Conservation (phyloP, 2,888 invertebrate species). For the Oscheius sp. region DNA sequence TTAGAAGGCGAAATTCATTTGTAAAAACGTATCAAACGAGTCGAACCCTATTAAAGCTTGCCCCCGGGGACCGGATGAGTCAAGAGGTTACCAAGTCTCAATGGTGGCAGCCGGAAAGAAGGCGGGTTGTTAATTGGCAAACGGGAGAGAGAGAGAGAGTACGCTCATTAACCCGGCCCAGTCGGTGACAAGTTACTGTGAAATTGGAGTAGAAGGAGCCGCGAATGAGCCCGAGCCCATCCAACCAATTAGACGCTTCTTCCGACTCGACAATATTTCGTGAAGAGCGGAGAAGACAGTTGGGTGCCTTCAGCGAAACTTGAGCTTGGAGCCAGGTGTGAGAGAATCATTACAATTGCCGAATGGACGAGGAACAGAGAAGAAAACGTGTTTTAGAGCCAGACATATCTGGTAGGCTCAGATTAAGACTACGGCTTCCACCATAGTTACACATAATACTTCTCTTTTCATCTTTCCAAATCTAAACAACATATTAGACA, state of each 20-base stretch:
- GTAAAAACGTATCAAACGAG: not conserved
- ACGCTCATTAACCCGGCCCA: slow-evolving; percentile 35
- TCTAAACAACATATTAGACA: too few relatives aligned
- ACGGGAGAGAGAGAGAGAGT: slow-evolving; percentile 14
- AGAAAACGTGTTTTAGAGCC: not conserved
- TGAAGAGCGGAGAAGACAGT: not conserved
- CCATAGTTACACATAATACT: too few relatives aligned
- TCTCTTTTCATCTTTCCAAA: too few relatives aligned
- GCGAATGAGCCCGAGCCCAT: slow-evolving; percentile 25
- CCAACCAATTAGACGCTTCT: slow-evolving; percentile 26
- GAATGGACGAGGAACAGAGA: not conserved
- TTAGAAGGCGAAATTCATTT: not conserved
- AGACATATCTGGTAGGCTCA: slow-evolving; percentile 18
- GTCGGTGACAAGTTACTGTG: slow-evolving; percentile 38
- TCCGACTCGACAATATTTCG: not conserved
- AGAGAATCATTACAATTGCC: slow-evolving; percentile 1
- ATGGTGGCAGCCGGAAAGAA: slow-evolving; percentile 21
- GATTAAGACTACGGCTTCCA: slow-evolving; percentile 23
- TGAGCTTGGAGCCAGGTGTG: not conserved
- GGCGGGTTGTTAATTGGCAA: slow-evolving; percentile 36
- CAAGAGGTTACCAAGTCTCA: slow-evolving; percentile 27
- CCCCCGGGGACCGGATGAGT: not conserved
- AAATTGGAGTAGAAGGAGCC: slow-evolving; percentile 37
- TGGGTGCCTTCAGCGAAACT: not conserved
- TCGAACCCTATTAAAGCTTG: not conserved